Conservation (phyloP, 2,888 invertebrate species). For the Drosophila mulleri region DNA sequence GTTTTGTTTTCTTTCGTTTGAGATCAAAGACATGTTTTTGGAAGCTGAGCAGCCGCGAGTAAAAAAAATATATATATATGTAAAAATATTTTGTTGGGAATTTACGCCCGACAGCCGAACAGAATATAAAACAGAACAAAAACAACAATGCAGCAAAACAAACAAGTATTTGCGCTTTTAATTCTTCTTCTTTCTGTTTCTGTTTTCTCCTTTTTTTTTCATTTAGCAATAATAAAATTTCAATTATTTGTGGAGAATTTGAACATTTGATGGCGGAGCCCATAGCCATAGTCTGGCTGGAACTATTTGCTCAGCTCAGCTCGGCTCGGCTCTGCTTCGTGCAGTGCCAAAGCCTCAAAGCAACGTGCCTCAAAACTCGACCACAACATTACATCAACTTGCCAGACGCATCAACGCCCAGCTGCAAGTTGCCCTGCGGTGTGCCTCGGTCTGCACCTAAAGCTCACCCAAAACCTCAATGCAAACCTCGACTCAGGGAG, state of each 20-base stretch:
- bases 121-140: constrained; percentile 17
- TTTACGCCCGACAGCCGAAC: constrained; percentile 56
- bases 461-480: constrained; percentile 33
- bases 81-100: constrained; percentile 62
- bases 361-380: constrained; percentile 73
- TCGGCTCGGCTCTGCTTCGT: constrained; percentile 26
- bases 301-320: constrained; percentile 61
- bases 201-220: constrained; percentile 15
- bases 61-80: constrained; percentile 38
- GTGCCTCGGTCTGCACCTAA: constrained; percentile 14
- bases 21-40: constrained; percentile 80
- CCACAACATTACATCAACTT: constrained; percentile 74
- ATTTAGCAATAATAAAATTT: constrained; percentile 49
- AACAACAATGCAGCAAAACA: constrained; percentile 14
- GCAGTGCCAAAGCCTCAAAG: constrained; percentile 69
- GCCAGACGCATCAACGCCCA: constrained; percentile 57
- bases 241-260: constrained; percentile 43
- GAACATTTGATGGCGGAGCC: constrained; percentile 16
- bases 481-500: constrained; percentile 15
- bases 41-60: constrained; percentile 43
- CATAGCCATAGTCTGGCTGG: constrained; percentile 18
- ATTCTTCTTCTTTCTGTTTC: background rate
- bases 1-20: constrained; percentile 43
- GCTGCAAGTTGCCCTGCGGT: constrained; percentile 57
- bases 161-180: constrained; percentile 41